Conservation (phyloP, 2,113 vertebrate species). For the Trachemys scripta region DNA sequence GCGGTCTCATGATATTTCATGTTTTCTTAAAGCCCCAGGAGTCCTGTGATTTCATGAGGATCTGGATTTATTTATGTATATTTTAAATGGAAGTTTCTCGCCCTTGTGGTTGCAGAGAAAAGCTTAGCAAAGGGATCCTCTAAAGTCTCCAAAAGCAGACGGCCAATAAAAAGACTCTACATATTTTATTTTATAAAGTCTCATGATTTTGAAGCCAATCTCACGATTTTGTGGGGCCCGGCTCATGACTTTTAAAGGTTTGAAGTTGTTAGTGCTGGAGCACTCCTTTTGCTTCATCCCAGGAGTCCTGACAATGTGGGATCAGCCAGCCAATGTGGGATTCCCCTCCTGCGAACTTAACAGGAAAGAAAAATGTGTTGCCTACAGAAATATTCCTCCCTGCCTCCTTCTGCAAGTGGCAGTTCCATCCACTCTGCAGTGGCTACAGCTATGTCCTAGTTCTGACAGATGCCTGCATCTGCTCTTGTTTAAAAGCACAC, state of each 20-base stretch:
- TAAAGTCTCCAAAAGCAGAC: fast-evolving
- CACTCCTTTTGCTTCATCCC: background rate
- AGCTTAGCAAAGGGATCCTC: background rate
- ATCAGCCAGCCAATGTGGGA: background rate
- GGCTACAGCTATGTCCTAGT: background rate
- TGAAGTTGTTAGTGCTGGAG: background rate
- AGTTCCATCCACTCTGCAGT: background rate
- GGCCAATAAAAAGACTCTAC: background rate
- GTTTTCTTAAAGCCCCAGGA: background rate
- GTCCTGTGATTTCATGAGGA: background rate
- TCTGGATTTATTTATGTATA: background rate
- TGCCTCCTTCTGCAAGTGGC: background rate
- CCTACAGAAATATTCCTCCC: background rate
- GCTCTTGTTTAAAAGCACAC: constrained; percentile 20
- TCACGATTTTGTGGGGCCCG: fast-evolving
- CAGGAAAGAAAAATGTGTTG: background rate
- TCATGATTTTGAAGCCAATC: background rate
- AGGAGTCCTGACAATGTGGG: background rate
- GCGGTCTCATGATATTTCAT: background rate
- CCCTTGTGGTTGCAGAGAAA: background rate
- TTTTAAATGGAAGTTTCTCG: background rate
- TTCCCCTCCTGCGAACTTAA: background rate
- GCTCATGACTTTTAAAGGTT: fast-evolving
- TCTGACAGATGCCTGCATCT: background rate
- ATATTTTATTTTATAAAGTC: background rate